These are phyloP conservation scores for Lindbergichthys nudifrons DNA, from an alignment of 2,797 vertebrate genomes.

Conservation along the genomic window DNA sequence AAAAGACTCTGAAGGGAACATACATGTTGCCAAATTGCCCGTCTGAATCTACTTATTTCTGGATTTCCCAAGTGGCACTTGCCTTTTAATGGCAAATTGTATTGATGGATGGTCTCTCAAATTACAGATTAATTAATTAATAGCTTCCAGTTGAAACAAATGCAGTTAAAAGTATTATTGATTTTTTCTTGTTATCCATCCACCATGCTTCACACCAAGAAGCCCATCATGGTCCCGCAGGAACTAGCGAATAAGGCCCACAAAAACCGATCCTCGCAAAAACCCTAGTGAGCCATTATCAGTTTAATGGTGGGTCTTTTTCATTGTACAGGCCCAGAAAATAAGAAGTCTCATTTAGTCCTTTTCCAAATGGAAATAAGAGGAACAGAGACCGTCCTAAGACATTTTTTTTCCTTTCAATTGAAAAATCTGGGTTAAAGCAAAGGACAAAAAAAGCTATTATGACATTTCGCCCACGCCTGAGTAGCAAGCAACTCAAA, in stretches of 20 bases:
- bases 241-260: slow-evolving; percentile 25
- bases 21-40: not conserved
- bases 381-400: not conserved
- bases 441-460: not conserved
- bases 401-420: not conserved
- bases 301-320: slow-evolving; percentile 22
- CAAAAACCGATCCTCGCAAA: slow-evolving; percentile 61
- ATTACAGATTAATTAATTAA: slow-evolving; percentile 5
- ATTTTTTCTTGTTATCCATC: slow-evolving; percentile 14
- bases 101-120: slow-evolving; percentile 1
- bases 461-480: not conserved
- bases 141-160: slow-evolving; percentile 11
- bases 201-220: slow-evolving; percentile 28
- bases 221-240: slow-evolving; percentile 29
- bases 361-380: slow-evolving; percentile 8
- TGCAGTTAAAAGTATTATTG: not conserved
- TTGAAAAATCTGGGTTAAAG: slow-evolving; percentile 9
- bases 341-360: slow-evolving; percentile 29
- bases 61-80: not conserved
- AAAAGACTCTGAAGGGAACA: not conserved
- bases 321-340: slow-evolving; percentile 16
- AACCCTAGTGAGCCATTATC: slow-evolving; percentile 59
- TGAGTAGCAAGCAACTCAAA: slow-evolving; percentile 1
- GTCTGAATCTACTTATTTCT: slow-evolving; percentile 6
- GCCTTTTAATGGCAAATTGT: slow-evolving; percentile 21